Conservation (phyloP, 2,888 invertebrate genomes). For the Agrilus biguttatus region DNA sequence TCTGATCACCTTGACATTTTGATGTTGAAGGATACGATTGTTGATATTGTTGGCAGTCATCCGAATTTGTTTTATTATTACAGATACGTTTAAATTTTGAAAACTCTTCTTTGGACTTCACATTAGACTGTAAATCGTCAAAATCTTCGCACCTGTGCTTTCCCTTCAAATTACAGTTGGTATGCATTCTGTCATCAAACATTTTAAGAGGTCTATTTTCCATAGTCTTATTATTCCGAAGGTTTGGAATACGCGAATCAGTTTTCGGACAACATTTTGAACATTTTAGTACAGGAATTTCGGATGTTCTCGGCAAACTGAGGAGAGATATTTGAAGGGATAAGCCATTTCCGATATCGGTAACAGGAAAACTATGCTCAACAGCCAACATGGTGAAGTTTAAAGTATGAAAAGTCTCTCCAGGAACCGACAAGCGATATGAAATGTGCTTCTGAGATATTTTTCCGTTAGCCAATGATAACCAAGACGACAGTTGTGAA, state of each 20-base stretch:
- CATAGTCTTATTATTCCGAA: constrained; percentile 8
- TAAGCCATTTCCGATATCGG: constrained; percentile 48
- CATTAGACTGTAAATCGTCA: constrained; percentile 43
- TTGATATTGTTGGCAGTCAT: constrained; percentile 5
- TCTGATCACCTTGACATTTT: constrained; percentile 10
- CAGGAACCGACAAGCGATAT: constrained; percentile 55
- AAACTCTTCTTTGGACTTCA: constrained; percentile 9
- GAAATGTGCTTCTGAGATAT: constrained; percentile 35
- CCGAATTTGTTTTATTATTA: constrained; percentile 2
- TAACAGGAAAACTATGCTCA: constrained; percentile 58
- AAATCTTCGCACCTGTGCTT: constrained; percentile 66
- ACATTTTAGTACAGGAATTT: constrained; percentile 49
- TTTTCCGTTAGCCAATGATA: constrained; percentile 33
- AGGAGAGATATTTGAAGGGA: constrained; percentile 47
- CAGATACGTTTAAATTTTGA: constrained; percentile 15
- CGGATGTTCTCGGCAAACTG: constrained; percentile 60
- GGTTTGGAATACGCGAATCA: constrained; percentile 9
- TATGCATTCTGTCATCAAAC: constrained; percentile 57
- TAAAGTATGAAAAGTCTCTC: constrained; percentile 41
- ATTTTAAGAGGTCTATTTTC: constrained; percentile 18
- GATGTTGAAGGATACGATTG: constrained; percentile 7
- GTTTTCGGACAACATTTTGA: constrained; percentile 19
- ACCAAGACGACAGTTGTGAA: constrained; percentile 93
- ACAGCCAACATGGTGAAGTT: constrained; percentile 41
- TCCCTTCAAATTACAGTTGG: constrained; percentile 56